Evolutionary conservation across 2,888 invertebrate genomes (phyloP), one percentile per base, ranked within the genome.

Genomic region (Rhingia rostrata): DNA sequence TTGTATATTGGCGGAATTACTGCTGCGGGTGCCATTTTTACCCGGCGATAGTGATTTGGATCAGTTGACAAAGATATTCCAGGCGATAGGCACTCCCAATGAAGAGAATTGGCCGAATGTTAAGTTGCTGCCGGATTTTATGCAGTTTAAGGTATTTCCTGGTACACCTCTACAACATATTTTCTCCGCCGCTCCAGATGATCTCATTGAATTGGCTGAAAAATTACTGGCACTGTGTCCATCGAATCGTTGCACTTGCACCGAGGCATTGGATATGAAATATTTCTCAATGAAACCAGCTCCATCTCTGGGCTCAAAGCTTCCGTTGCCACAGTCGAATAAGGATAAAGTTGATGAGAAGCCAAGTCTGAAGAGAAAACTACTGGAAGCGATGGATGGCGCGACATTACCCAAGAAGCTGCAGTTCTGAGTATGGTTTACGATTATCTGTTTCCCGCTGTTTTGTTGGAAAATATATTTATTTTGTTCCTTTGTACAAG

Each of bases 21-120:
- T 98, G 60, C 92, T 98, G n/a, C 92, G 98, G 86, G 95, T 96
- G 4, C 99, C 99, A 1, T 96, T 99, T 89, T 93, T 99, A 82
- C 98, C 99, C 0, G 99, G 99, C 5, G 99, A 99, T 88, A 96
- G 98, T 0, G 99, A 99, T 92, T 92, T 99, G 70, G 99, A 99
- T 92, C 99, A 99, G 90, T 92, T 99, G 49, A 96, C 97, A 0
- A 96, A 96, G 89, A 99, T 99, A 88, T 99, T 98, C 91, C 96
- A 96, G 92, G 97, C 97, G 37, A 93, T 99, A 87, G 99, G 99
- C 6, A 98, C 98, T 58, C 99, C 99, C 0, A 95, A 94, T 22
- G 97, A 97, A 88, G 95, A 97, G 86, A 95, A 93, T 70, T 99
- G 99, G 99, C 97, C 98, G 6, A 95, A 95, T 43, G 93, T 97